Conservation (phyloP, 2,797 vertebrate species). For the Simalia tracyae region DNA sequence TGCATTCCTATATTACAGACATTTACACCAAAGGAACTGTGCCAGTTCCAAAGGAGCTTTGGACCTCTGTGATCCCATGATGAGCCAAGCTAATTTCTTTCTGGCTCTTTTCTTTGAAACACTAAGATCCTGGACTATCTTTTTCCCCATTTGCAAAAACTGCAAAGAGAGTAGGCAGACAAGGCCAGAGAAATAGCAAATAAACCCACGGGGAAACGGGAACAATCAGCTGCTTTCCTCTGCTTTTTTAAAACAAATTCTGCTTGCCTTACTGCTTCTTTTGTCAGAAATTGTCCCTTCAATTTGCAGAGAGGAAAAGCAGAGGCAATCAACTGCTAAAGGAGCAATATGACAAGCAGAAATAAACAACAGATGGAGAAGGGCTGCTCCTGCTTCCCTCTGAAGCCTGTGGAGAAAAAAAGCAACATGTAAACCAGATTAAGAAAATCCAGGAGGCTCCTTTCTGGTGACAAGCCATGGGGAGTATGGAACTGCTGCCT, state of each 20-base stretch:
- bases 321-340: neutral
- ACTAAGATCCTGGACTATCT: no score
- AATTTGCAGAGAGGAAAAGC: neutral
- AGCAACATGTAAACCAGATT: neutral
- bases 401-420: neutral
- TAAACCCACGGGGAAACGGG: neutral
- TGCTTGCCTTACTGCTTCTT: neutral
- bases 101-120: no score
- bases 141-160: no score
- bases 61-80: no score
- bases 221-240: neutral
- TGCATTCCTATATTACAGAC: neutral
- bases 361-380: neutral
- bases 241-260: neutral
- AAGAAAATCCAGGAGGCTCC: neutral
- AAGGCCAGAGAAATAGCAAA: neutral
- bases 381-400: neutral
- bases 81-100: no score
- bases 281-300: neutral
- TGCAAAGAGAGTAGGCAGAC: neutral
- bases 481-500: neutral
- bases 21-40: neutral
- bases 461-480: neutral
- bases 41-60: neutral
- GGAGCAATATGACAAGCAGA: neutral